Evolutionary conservation across 2,888 invertebrate species (phyloP).

Genomic region (Orthosia gothica): DNA sequence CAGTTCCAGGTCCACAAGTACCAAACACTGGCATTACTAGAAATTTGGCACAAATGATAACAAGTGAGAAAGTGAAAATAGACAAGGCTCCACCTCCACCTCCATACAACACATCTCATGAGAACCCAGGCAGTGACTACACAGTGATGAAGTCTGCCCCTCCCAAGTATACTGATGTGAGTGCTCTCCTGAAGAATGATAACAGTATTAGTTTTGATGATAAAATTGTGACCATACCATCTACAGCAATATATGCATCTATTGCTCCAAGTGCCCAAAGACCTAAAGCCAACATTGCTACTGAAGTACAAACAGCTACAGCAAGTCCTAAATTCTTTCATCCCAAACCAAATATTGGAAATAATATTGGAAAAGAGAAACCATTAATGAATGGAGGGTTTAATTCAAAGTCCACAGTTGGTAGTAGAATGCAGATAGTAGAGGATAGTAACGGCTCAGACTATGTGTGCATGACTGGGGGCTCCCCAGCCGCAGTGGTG

Average conservation of each 20-base stretch:
- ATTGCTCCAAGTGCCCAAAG: slow-evolving; percentile 91
- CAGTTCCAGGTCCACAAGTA: slow-evolving; percentile 87
- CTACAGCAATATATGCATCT: slow-evolving; percentile 90
- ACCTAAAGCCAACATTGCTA: slow-evolving; percentile 90
- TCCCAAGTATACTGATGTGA: slow-evolving; percentile 89
- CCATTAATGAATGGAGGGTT: slow-evolving; percentile 82
- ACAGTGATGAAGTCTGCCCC: slow-evolving; percentile 90
- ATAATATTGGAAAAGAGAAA: slow-evolving; percentile 88
- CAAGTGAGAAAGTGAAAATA: slow-evolving; percentile 88
- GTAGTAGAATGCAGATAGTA: slow-evolving; percentile 89
- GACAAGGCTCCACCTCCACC: slow-evolving; percentile 91
- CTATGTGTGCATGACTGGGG: slow-evolving; percentile 97
- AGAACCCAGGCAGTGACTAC: slow-evolving; percentile 86
- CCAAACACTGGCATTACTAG: slow-evolving; percentile 82
- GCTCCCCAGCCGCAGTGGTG: slow-evolving; percentile 89
- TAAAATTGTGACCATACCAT: slow-evolving; percentile 87
- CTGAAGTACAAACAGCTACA: slow-evolving; percentile 90
- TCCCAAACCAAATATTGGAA: slow-evolving; percentile 91
- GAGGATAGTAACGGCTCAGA: slow-evolving; percentile 95
- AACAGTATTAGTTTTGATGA: slow-evolving; percentile 85
- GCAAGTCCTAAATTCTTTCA: slow-evolving; percentile 91
- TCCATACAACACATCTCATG: slow-evolving; percentile 80
- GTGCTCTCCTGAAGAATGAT: slow-evolving; percentile 84
- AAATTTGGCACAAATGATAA: slow-evolving; percentile 77
- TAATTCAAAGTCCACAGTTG: slow-evolving; percentile 76